Evolutionary conservation across 1,140 invertebrate species (phyloP), one percentile per base, ranked within the genome.

Genomic region (Polypedilum vanderplanki): DNA sequence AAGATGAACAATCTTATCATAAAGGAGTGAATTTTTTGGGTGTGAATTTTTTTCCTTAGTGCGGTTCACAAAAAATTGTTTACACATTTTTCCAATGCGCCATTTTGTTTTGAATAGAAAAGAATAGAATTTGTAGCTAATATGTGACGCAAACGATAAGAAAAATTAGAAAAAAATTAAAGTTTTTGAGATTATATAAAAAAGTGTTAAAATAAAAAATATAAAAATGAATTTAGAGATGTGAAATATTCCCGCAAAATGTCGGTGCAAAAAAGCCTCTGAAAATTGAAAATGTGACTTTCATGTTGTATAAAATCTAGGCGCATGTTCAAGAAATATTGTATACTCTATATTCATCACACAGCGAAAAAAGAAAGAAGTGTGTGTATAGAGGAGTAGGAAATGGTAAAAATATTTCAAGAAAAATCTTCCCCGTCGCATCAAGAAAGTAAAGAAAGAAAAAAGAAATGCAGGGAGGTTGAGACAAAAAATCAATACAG

Each of bases 41-140:
- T n/a, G 65, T 70, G 65, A 18, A 18, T 18, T 18, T 70, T 70
- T 70, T 70, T 70, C 65, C 65, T 70, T 70, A 22, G 65, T 22
- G 65, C 65, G 65, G 17, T 70, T 70, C 17, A 22, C 20, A 70
- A 57, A 20, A 22, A 70, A 70, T 70, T 70, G 65, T 70, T 70
- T 70, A 70, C 65, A 70, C 65, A 70, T 70, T 70, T 70, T 70
- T 70, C 65, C 17, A 70, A 70, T 70, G 65, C 65, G 65, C 65
- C 65, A 70, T 70, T 70, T 70, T 70, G 65, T 70, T 70, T 70
- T 70, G 65, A 70, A 70, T 22, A 57, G 8, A 57, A n/a, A n/a
- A 57, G 46, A 57, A 57, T 57, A 57, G 46, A 57, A 22, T 22
- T 70, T 70, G n/a, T 70, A 70, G 18, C 17, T 70, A 17, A 70